Conservation (phyloP, 2,888 invertebrate species). For the Geotrupes spiniger region DNA sequence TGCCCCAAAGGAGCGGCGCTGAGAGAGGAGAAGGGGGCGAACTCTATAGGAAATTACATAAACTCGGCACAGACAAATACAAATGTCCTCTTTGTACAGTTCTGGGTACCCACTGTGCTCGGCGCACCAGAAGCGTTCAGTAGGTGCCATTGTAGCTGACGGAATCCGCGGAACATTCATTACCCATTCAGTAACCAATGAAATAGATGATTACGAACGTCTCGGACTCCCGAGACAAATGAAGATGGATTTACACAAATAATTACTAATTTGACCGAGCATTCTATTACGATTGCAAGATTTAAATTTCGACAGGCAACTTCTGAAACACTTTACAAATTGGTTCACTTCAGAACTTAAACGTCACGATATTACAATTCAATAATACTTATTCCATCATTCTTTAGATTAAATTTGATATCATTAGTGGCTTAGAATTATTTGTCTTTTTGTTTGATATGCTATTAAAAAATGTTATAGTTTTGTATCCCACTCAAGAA, state of each 20-base stretch:
- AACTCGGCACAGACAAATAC: slow-evolving; percentile 54
- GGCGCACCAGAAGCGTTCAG: slow-evolving; percentile 48
- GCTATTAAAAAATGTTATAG: no score
- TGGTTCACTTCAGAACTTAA: neutral
- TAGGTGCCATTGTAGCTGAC: slow-evolving; percentile 48
- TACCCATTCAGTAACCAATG: slow-evolving; percentile 53
- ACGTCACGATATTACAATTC: no score
- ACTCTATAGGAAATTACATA: slow-evolving; percentile 56
- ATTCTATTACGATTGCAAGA: slow-evolving; percentile 40
- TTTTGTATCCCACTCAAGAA: no score
- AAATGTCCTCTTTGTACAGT: slow-evolving; percentile 53
- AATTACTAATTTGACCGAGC: slow-evolving; percentile 54
- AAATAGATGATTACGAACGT: slow-evolving; percentile 53
- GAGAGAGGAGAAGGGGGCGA: slow-evolving; percentile 44
- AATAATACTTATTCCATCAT: no score
- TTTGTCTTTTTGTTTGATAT: no score
- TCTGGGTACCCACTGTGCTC: slow-evolving; percentile 48
- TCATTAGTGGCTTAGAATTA: no score
- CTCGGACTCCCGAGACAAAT: slow-evolving; percentile 49
- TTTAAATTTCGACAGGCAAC: slow-evolving; percentile 7
- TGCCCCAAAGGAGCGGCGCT: slow-evolving; percentile 44
- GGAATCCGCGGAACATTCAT: slow-evolving; percentile 52
- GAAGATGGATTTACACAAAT: slow-evolving; percentile 51
- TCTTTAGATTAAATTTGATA: no score
- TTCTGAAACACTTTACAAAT: slow-evolving; percentile 2